Base-by-base conservation (phyloP, 1,140 invertebrate species). In the Vanessa atalanta region DNA sequence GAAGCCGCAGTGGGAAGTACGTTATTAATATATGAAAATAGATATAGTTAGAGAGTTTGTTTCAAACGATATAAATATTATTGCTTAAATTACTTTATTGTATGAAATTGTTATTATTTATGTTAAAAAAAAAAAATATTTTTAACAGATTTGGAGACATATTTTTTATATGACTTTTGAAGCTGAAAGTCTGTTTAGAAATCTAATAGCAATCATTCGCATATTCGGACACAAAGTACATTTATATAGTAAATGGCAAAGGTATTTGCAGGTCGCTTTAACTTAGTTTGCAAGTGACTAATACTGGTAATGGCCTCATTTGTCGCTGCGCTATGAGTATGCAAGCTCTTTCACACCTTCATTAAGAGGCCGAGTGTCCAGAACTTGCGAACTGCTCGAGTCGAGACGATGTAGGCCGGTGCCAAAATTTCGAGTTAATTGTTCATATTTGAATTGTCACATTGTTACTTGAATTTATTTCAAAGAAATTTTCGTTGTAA, bases 351-450 rank as follows among this genome's bases (percentile, higher is more conserved):
- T 78, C 78, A 74, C 78, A 74, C 79, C 77, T 85, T 85, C 83
- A 85, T 85, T 83, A 83, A 83, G 79, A 74, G 79, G 72, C 76
- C 60, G 75, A 78, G 82, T 77, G 76, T 78, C 74, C 77, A 77
- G 78, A 81, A 83, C 71, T 83, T 79, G 76, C 73, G 75, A 76
- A 82, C 76, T 83, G 75, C 71, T 76, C 63, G 57, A 70, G 47
- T 55, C 75, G 79, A 83, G 75, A 75, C 73, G 76, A 60, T 73
- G 72, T 71, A 66, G 74, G 70, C 76, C 72, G 73, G 77, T 82
- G 82, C 82, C 82, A 83, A 83, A 80, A 80, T 75, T 74, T 66
- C 77, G 74, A 77, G 68, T 80, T 82, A 82, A 82, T 82, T 83
- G 78, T 79, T 82, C 78, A 73, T 65, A 72, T 64, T 74, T 73